Conservation (phyloP, 2,888 invertebrate genomes). For the Tinea trinotella region DNA sequence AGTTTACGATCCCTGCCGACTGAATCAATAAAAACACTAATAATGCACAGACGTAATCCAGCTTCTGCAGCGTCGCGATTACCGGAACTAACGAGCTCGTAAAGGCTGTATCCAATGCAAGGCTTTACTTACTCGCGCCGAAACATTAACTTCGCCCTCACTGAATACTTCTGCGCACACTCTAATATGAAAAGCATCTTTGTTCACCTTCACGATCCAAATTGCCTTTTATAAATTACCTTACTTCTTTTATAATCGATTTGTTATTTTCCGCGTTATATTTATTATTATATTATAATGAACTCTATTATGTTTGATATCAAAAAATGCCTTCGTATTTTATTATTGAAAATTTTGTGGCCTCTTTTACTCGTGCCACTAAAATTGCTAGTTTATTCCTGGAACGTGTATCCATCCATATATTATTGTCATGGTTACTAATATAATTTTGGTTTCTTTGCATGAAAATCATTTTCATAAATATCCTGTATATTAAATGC, state of each 20-base stretch:
- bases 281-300: not conserved
- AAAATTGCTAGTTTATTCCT: not conserved
- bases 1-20: conserved; percentile 71
- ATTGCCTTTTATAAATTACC: not conserved
- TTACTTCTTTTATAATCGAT: not conserved
- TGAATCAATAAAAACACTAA: conserved; percentile 74
- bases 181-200: not conserved
- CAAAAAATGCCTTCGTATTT: not conserved
- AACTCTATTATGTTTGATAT: not conserved
- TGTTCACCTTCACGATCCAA: not conserved
- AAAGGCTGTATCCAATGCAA: conserved; percentile 66
- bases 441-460: not conserved
- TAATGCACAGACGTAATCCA: conserved; percentile 70
- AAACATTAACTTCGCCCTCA: conserved; percentile 25
- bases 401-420: not conserved
- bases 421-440: not conserved
- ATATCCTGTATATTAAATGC: not conserved
- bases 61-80: conserved; percentile 66
- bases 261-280: not conserved
- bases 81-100: conserved; percentile 70
- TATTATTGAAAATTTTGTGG: not conserved
- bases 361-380: not conserved
- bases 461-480: not conserved
- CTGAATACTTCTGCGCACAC: not conserved
- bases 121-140: conserved; percentile 54